Percentiles rank a stretch among this genome's conserved stretches.
Conservation (phyloP, 2,888 invertebrate genomes). For the Drosophila emarginata region DNA sequence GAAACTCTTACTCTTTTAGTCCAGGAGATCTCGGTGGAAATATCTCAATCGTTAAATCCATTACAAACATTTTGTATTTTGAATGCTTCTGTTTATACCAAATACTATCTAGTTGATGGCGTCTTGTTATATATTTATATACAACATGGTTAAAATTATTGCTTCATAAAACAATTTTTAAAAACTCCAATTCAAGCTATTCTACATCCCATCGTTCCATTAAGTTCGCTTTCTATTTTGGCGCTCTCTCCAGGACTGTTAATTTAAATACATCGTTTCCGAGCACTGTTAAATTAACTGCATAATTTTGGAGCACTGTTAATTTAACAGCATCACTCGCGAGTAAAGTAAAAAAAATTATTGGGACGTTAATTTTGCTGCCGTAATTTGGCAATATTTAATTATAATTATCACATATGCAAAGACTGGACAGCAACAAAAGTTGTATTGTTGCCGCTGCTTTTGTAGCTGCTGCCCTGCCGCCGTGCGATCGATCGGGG, state of each 20-base stretch:
- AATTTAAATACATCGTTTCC: neutral
- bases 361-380: slow-evolving; percentile 12
- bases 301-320: neutral
- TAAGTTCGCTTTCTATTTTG: neutral
- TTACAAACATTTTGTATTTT: no score
- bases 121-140: no score
- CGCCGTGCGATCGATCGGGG: slow-evolving; percentile 71
- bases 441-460: slow-evolving; percentile 71
- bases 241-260: neutral
- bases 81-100: no score
- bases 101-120: no score
- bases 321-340: neutral
- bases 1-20: no score
- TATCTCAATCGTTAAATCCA: no score
- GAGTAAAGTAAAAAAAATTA: slow-evolving; percentile 4
- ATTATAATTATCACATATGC: slow-evolving; percentile 52
- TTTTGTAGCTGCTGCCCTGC: slow-evolving; percentile 62
- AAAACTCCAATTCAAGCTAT: no score
- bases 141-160: no score
- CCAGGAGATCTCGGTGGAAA: no score
- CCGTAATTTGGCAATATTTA: slow-evolving; percentile 42
- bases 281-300: neutral
- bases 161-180: no score
- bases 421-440: slow-evolving; percentile 62
- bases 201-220: neutral